Conservation (phyloP, 2,888 invertebrate genomes). For the Biston betularia region DNA sequence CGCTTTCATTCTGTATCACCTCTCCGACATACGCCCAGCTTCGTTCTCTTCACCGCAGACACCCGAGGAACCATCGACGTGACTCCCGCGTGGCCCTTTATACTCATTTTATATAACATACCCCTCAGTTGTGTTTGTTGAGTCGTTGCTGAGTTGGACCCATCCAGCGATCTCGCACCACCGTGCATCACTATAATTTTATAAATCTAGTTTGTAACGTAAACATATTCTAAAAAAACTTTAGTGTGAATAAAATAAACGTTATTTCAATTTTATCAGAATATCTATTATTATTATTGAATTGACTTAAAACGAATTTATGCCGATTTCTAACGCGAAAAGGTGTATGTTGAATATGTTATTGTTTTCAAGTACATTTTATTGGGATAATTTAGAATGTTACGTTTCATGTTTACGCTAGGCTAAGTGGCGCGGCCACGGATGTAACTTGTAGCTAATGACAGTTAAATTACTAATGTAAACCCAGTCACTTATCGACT, state of each 20-base stretch:
- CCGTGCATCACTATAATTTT: slow-evolving; percentile 76
- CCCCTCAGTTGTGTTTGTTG: slow-evolving; percentile 7
- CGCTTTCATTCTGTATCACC: slow-evolving; percentile 71
- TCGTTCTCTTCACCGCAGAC: slow-evolving; percentile 51
- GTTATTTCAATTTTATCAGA: slow-evolving; percentile 83
- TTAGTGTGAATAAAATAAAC: slow-evolving; percentile 83
- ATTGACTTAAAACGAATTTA: slow-evolving; percentile 82
- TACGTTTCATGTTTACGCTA: slow-evolving; percentile 82
- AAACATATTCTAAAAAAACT: slow-evolving; percentile 83
- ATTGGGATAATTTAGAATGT: slow-evolving; percentile 79
- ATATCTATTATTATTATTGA: slow-evolving; percentile 80
- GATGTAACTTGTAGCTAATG: slow-evolving; percentile 71
- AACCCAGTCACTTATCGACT: slow-evolving; percentile 57
- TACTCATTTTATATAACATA: not conserved
- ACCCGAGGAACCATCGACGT: not conserved
- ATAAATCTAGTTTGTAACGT: slow-evolving; percentile 73
- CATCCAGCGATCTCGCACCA: slow-evolving; percentile 75
- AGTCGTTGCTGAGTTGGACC: slow-evolving; percentile 33
- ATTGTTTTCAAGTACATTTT: slow-evolving; percentile 80
- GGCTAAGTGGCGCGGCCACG: slow-evolving; percentile 82
- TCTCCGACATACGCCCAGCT: slow-evolving; percentile 77
- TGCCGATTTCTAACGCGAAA: slow-evolving; percentile 62
- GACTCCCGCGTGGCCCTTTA: not conserved
- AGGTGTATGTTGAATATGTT: slow-evolving; percentile 74
- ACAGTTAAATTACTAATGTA: slow-evolving; percentile 63